A percentile compares a stretch with the other conserved stretches of the same genome.
phyloP scores from a whole-genome alignment of 2,113 vertebrate species.

The Sylvietta virens region DNA sequence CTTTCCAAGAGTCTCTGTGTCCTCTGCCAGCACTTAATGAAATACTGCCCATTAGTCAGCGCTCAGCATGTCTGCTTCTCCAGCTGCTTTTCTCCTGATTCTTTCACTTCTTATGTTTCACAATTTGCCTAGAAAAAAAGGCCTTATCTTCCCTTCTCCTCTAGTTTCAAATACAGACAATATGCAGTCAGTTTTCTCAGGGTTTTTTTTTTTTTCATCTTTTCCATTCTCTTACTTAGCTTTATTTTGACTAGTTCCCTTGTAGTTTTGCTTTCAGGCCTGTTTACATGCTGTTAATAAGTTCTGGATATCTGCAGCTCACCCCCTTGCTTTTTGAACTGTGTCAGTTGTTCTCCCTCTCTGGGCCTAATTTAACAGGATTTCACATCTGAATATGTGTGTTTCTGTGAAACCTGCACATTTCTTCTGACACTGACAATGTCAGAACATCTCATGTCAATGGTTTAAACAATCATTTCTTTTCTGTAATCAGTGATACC shows the following conservation, averaged over 20 bases:
- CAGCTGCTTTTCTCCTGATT: background rate
- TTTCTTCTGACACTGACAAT: background rate
- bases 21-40: background rate
- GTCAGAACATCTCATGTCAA: background rate
- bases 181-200: background rate
- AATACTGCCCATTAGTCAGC: background rate
- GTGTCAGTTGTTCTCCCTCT: background rate
- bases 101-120: background rate
- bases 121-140: background rate
- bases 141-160: background rate
- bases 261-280: background rate
- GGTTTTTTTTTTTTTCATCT: background rate
- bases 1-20: background rate
- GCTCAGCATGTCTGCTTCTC: background rate
- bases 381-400: background rate
- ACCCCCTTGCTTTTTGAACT: background rate
- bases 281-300: background rate
- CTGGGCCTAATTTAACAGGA: background rate
- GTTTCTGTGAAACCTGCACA: background rate
- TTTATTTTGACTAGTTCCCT: background rate
- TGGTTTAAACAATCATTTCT: background rate
- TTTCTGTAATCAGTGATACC: background rate
- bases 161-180: background rate
- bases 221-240: background rate
- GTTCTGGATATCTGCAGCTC: background rate